Evolutionary conservation across 2,888 invertebrate genomes (phyloP), one percentile per base, ranked within the genome.

Genomic region (Coleophora flavipennella): DNA sequence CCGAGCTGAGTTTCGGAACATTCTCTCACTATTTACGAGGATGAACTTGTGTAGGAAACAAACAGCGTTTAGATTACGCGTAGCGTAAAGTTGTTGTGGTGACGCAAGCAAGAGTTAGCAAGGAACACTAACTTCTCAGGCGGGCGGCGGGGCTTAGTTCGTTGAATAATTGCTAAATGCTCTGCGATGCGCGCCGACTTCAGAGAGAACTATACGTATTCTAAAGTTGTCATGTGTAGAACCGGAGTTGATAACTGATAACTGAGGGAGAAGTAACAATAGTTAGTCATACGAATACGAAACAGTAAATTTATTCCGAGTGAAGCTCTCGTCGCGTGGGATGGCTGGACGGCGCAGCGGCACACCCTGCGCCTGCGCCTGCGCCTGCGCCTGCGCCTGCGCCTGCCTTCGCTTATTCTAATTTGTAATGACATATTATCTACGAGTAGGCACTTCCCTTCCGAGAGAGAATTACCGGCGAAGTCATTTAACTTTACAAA

Each of bases 111-210:
- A 46, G 35, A 51, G 53, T 46, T 54, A 53, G 48, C 48, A 54
- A 53, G 55, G 54, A 55, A 41, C 51, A 46, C 48, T 57, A 63
- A 68, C 57, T 66, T 62, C 51, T 59, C 45, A 50, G 57, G 41
- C 37, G 48, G 49, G 57, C 50, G 57, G 41, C 37, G 48, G 49
- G 57, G 41, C 37, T 48, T 66, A 68, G 56, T 67, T 67, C 49
- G 56, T 48, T 62, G 66, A 66, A 67, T 67, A 70, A 69, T 69
- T 67, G 55, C 59, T 55, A 42, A 58, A 58, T 58, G 55, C 53
- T 55, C 53, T 57, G 51, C 45, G 44, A 50, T 46, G 53, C 51
- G 48, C 48, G 50, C 44, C 49, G 46, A n/a, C n/a, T 12, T 13
- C 3, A 20, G 20, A 20, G 6, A 20, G 20, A 6, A 20, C 20